phyloP scores from a whole-genome alignment of 2,113 vertebrate genomes.

The Taxidea taxus region DNA sequence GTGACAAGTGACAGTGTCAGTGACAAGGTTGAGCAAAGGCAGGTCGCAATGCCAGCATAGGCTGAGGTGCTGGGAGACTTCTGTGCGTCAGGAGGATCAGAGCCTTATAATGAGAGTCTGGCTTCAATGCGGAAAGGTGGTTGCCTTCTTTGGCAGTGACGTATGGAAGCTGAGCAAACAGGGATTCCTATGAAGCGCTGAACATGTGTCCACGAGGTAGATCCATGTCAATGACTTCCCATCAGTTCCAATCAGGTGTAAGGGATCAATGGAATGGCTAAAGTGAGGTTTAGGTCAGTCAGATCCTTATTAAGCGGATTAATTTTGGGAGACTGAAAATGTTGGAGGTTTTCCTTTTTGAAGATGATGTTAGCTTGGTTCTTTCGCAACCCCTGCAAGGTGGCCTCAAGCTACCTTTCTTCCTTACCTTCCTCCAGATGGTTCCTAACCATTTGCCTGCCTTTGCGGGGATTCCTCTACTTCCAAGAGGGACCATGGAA shows the following conservation, averaged over 20 bases:
- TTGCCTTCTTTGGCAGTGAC: constrained; percentile 5
- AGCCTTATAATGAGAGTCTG: neutral
- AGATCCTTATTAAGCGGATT: constrained; percentile 35
- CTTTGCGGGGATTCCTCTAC: neutral
- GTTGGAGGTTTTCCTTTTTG: constrained; percentile 27
- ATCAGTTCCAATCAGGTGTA: constrained; percentile 64
- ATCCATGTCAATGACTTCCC: constrained; percentile 75
- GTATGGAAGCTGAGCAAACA: constrained; percentile 28
- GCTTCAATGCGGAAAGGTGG: constrained; percentile 11
- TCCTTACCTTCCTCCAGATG: neutral
- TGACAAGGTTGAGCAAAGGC: neutral
- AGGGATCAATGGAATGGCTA: constrained; percentile 62
- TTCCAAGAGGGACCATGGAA: neutral
- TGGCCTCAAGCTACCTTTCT: neutral
- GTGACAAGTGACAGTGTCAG: neutral
- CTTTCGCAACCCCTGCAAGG: neutral
- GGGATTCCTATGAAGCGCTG: constrained; percentile 44
- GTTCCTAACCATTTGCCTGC: neutral
- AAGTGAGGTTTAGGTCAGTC: constrained; percentile 54
- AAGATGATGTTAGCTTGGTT: neutral
- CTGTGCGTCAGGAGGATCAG: neutral
- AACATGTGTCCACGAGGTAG: neutral
- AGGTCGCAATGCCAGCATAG: neutral
- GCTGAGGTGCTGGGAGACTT: neutral
- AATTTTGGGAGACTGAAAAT: constrained; percentile 44